phyloP scores from a whole-genome alignment of 1,140 invertebrate species.

The Acyrthosiphon pisum region DNA sequence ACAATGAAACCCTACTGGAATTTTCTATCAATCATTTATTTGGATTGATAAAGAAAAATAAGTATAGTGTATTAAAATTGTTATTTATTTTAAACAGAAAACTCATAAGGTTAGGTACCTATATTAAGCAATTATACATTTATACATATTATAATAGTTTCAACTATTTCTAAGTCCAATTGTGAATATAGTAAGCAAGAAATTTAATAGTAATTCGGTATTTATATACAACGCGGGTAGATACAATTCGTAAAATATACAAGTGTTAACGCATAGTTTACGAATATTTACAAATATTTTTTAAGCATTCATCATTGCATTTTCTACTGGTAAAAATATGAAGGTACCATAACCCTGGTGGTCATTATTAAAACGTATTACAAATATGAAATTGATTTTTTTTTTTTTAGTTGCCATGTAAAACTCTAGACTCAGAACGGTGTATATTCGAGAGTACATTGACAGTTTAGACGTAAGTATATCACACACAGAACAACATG shows the following conservation, averaged over 20 bases:
- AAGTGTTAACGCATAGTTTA: not conserved
- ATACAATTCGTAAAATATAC: not conserved
- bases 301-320: not conserved
- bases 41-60: not conserved
- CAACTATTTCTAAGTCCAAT: not conserved
- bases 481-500: not conserved
- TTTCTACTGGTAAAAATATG: not conserved
- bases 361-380: not conserved
- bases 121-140: not conserved
- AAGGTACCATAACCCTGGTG: not conserved
- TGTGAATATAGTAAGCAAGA: not conserved
- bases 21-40: not conserved
- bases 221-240: not conserved
- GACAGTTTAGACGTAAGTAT: not conserved
- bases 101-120: not conserved
- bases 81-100: not conserved
- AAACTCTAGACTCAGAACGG: not conserved
- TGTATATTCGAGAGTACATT: slow-evolving; percentile 10
- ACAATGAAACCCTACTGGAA: not conserved
- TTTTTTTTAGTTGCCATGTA: not conserved
- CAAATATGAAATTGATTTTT: not conserved
- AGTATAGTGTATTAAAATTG: not conserved
- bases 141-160: not conserved
- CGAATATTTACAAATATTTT: too few species aligned
- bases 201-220: not conserved